These are phyloP conservation scores for Pomacea maculata DNA, from an alignment of 1,140 invertebrate species.

Conservation along the genomic window DNA sequence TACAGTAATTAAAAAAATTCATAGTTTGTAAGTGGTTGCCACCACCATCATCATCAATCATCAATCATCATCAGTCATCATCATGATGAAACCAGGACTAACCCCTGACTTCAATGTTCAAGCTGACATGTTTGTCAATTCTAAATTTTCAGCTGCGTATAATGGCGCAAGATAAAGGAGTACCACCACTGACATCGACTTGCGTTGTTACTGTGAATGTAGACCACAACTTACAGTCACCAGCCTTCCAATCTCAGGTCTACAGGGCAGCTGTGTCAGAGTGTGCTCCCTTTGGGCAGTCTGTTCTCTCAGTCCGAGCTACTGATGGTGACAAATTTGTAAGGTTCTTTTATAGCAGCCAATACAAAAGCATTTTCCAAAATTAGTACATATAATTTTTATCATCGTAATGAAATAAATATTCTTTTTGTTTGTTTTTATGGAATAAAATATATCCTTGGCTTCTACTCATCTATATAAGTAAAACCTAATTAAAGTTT, in stretches of 20 bases:
- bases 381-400: not conserved
- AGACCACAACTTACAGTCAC: constrained; percentile 82
- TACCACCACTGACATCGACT: constrained; percentile 32
- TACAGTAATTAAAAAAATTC: too few species aligned
- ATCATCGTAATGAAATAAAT: not conserved
- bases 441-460: too few species aligned
- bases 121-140: not conserved
- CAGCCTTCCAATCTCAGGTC: constrained; percentile 66
- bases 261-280: constrained; percentile 35
- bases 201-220: constrained; percentile 38
- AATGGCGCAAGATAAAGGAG: constrained; percentile 40
- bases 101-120: not conserved
- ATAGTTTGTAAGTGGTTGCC: too few species aligned
- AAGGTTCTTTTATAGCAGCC: constrained; percentile 14
- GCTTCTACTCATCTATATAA: too few species aligned
- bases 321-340: constrained; percentile 39
- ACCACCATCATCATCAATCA: too few species aligned
- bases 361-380: not conserved
- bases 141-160: constrained; percentile 42
- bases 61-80: too few species aligned
- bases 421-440: not conserved
- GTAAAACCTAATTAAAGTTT: too few species aligned
- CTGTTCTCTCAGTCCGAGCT: constrained; percentile 31
- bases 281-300: constrained; percentile 17
- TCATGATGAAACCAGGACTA: not conserved